phyloP scores from a whole-genome alignment of 2,113 vertebrate genomes.

The Brevimyrus niger region DNA sequence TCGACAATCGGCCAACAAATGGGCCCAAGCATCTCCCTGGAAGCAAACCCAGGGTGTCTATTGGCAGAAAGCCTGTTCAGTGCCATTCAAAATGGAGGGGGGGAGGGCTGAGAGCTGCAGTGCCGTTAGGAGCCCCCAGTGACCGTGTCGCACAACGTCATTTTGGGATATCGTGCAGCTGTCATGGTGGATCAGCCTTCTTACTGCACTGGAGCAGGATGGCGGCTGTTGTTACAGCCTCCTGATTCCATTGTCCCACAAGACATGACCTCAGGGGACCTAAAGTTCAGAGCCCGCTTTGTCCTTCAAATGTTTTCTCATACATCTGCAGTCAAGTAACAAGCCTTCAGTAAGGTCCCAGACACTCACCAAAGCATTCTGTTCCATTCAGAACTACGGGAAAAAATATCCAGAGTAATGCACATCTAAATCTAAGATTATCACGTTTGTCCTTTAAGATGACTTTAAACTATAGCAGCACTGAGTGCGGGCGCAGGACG shows the following conservation, averaged over 20 bases:
- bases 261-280: background rate
- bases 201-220: background rate
- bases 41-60: background rate
- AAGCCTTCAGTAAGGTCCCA: background rate
- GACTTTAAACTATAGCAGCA: background rate
- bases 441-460: background rate
- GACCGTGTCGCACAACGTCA: background rate
- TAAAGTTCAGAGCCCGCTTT: background rate
- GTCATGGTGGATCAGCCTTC: background rate
- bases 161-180: background rate
- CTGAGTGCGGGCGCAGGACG: background rate
- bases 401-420: background rate
- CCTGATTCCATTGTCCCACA: background rate
- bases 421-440: background rate
- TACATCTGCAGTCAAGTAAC: background rate
- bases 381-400: background rate
- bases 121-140: background rate
- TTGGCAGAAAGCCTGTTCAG: background rate
- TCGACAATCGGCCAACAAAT: background rate
- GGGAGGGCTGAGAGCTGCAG: background rate
- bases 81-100: background rate
- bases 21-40: background rate
- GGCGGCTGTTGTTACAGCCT: background rate
- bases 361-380: background rate
- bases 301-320: background rate